Base-by-base conservation (phyloP, 2,888 invertebrate species). In the Sphaeridia pumilis region DNA sequence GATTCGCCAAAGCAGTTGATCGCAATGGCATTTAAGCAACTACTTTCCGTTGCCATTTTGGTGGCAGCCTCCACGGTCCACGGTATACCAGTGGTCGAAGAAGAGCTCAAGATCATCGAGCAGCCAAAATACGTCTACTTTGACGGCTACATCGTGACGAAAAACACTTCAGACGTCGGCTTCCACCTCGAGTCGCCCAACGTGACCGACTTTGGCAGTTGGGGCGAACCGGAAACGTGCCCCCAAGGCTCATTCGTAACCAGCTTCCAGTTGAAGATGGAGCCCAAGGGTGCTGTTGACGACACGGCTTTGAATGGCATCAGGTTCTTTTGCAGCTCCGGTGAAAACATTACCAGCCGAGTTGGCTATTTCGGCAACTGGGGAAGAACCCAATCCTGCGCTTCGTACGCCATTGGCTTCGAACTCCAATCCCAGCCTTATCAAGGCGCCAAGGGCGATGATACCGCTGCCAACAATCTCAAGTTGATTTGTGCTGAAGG, bases 221-320 rank as follows among this genome's bases (percentile, higher is more conserved):
- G 52, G 52, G 56, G 56, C 2, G 45, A 44, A 25, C 27, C 49
- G 1, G 49, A 52, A 22, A 5, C 21, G 17, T 56, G 56, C 24
- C 49, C 52, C 17, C 12, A 17, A 1, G 54, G 58, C 7, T 31
- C 35, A 4, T 31, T 55, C 14, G 60, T 60, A 3, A 57, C 56
- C 2, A 55, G 57, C 24, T 60, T 58, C 34, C 58, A 57, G 34
- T 25, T 60, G 20, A 51, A 55, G 45, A 52, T 60, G 5, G 60
- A 58, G 42, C 46, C 50, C 4, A 50, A 49, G 17, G 25, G 41
- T 7, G 27, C 27, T 14, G n/a, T 22, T 25, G 60, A 60, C 42
- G 55, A 60, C 41, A 60, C 60, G 27, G 60, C 60, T 2, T 21
- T 60, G 25, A 60, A 60, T 41, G 60, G 53, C 3, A 46, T 60